A percentile compares a stretch with the other conserved stretches of the same genome.
Conservation (phyloP, 2,113 vertebrate genomes). For the Cheilinus undulatus region DNA sequence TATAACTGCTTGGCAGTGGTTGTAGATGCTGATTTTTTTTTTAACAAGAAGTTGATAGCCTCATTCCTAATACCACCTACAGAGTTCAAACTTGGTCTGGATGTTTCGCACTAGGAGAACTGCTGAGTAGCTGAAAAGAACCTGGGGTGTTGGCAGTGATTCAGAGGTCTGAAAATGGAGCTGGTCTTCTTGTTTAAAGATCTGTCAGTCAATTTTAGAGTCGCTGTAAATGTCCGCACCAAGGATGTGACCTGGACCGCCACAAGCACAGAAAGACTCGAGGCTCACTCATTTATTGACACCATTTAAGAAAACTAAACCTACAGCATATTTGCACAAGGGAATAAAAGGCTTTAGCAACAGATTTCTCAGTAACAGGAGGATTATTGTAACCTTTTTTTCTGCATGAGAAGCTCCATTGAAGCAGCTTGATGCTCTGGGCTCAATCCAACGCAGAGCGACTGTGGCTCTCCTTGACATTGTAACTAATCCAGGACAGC, state of each 20-base stretch:
- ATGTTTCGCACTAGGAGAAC: neutral
- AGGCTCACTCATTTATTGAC: neutral
- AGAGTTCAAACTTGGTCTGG: neutral
- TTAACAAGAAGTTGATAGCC: neutral
- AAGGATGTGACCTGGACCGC: neutral
- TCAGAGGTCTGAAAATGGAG: neutral
- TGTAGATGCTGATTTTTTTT: no score
- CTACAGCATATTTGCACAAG: no score
- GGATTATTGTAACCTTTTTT: neutral
- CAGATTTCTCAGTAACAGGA: no score
- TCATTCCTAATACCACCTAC: neutral
- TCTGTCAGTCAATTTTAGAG: neutral
- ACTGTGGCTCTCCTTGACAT: slow-evolving; percentile 6
- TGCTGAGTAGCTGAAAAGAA: neutral
- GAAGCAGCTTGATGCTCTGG: neutral
- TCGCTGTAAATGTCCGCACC: neutral
- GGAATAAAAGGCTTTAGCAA: no score
- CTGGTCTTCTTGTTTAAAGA: slow-evolving; percentile 6
- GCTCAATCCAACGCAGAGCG: neutral
- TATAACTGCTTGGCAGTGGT: no score
- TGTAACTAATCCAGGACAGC: slow-evolving; percentile 1
- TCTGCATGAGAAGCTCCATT: neutral
- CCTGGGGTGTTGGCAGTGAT: neutral
- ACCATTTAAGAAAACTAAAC: no score
- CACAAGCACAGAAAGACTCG: neutral